Conservation (phyloP, 2,888 invertebrate species). For the Caenorhabditis zanzibari region DNA sequence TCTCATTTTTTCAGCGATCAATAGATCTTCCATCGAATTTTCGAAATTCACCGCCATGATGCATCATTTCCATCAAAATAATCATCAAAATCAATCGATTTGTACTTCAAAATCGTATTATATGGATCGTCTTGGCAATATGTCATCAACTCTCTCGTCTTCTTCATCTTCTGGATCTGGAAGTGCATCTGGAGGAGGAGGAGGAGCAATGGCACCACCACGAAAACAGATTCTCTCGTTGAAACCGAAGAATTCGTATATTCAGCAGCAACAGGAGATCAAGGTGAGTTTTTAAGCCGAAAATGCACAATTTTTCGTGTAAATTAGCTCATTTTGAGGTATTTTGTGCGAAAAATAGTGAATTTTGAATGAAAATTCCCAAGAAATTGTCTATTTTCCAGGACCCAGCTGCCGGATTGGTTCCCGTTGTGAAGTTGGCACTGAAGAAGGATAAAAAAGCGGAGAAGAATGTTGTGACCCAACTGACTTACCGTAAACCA, state of each 20-base stretch:
- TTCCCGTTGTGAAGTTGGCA: slow-evolving; percentile 60
- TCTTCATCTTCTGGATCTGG: slow-evolving; percentile 6
- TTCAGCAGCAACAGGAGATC: slow-evolving; percentile 33
- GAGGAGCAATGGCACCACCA: background rate
- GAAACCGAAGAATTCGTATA: slow-evolving; percentile 54
- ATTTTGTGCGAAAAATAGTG: no score
- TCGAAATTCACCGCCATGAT: no score
- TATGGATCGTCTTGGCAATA: slow-evolving; percentile 58
- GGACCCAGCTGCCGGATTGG: background rate
- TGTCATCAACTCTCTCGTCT: slow-evolving; percentile 32
- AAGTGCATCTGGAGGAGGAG: no score
- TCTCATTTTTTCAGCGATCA: background rate
- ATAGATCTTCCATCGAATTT: background rate
- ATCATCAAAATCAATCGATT: background rate
- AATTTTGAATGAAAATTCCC: no score
- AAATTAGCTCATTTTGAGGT: no score
- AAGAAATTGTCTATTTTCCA: slow-evolving; percentile 16
- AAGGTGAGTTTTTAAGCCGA: slow-evolving; percentile 2
- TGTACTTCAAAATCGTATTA: slow-evolving; percentile 23
- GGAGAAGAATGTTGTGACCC: slow-evolving; percentile 54
- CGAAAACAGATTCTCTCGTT: slow-evolving; percentile 60
- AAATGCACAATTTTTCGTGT: no score
- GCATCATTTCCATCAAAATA: background rate
- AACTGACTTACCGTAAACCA: slow-evolving; percentile 58
- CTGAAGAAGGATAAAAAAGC: slow-evolving; percentile 56